Evolutionary conservation across 2,797 vertebrate species (phyloP).

Genomic region (Microctenopoma steveboyesi): DNA sequence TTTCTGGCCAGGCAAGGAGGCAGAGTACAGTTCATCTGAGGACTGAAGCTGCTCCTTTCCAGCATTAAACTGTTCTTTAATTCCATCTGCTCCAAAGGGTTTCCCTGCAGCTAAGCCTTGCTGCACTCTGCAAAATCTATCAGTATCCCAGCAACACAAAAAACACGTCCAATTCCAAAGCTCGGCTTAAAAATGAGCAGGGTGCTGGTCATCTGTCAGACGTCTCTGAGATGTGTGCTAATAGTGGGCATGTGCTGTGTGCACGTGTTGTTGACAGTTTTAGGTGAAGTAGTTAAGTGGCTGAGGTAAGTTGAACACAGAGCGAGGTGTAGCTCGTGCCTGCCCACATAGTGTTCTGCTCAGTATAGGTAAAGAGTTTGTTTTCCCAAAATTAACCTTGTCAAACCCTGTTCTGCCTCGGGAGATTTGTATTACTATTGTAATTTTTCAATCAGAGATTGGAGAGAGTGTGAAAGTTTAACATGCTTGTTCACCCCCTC

Average conservation of each 20-base stretch:
- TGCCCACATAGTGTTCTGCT: slow-evolving; percentile 46
- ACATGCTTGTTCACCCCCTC: slow-evolving; percentile 61
- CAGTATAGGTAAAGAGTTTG: slow-evolving; percentile 66
- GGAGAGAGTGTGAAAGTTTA: slow-evolving; percentile 77
- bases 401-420: slow-evolving; percentile 68
- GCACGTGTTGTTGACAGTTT: slow-evolving; percentile 34
- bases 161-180: slow-evolving; percentile 31
- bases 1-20: slow-evolving; percentile 45
- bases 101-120: slow-evolving; percentile 45
- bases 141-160: slow-evolving; percentile 59
- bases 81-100: slow-evolving; percentile 64
- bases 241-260: slow-evolving; percentile 8
- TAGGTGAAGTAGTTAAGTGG: slow-evolving; percentile 19
- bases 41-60: slow-evolving; percentile 68
- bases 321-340: slow-evolving; percentile 46
- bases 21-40: slow-evolving; percentile 71
- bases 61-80: slow-evolving; percentile 69
- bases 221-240: slow-evolving; percentile 16
- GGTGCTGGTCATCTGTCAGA: no score
- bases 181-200: slow-evolving; percentile 13
- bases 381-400: slow-evolving; percentile 79
- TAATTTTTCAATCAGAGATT: slow-evolving; percentile 80
- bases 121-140: slow-evolving; percentile 59
- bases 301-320: slow-evolving; percentile 41
- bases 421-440: slow-evolving; percentile 76